These are phyloP conservation scores for Mallotus villosus DNA, from an alignment of 2,797 vertebrate species.

Conservation along the genomic window DNA sequence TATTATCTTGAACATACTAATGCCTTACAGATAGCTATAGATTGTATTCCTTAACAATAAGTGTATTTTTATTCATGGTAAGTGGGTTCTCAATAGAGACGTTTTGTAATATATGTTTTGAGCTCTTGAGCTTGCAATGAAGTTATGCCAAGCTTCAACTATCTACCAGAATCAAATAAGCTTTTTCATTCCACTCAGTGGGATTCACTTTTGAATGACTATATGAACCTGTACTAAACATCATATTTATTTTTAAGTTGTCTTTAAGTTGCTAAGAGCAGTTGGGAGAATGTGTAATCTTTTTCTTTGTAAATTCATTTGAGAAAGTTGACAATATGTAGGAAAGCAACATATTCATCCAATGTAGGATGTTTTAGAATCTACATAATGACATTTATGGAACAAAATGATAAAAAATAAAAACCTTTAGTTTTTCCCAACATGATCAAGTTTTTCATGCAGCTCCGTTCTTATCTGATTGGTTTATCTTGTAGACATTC, in stretches of 20 bases:
- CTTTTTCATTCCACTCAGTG: constrained; percentile 51
- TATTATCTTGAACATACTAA: constrained; percentile 43
- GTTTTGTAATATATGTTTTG: constrained; percentile 43
- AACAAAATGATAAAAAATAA: constrained; percentile 54
- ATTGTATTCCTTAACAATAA: constrained; percentile 35
- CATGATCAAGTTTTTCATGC: no score
- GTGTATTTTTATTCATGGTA: constrained; percentile 26
- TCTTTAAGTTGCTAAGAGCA: constrained; percentile 29
- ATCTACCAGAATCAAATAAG: constrained; percentile 69
- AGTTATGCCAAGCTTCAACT: constrained; percentile 53
- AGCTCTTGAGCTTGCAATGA: constrained; percentile 41
- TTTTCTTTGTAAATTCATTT: constrained; percentile 45
- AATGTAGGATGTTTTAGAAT: constrained; percentile 39
- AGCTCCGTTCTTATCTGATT: no score
- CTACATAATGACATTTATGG: constrained; percentile 28
- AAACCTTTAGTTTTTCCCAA: constrained; percentile 18
- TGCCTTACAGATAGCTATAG: constrained; percentile 32
- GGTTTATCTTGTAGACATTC: no score
- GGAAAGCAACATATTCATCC: constrained; percentile 32
- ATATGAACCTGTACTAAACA: constrained; percentile 36
- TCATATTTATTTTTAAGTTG: constrained; percentile 66
- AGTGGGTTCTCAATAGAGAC: constrained; percentile 34
- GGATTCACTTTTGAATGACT: constrained; percentile 53
- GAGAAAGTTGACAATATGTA: constrained; percentile 26
- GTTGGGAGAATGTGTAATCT: constrained; percentile 21